These are phyloP conservation scores for Exocentrus adspersus DNA, from an alignment of 2,888 invertebrate genomes.

Conservation along the genomic window DNA sequence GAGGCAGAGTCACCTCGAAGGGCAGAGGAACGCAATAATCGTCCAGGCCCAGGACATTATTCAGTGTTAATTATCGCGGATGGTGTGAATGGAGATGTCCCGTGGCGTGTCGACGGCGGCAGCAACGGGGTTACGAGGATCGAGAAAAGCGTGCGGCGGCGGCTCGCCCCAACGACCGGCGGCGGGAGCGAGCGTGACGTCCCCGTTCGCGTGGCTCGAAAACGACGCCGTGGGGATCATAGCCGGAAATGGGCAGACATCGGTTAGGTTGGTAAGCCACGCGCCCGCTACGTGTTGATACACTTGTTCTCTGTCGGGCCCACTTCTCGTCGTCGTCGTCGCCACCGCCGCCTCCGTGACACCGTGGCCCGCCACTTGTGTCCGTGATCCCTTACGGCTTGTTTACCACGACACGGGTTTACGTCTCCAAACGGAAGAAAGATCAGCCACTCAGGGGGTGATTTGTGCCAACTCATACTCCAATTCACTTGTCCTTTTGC, in stretches of 20 bases:
- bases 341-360: slow-evolving; percentile 31
- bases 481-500: neutral
- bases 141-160: slow-evolving; percentile 38
- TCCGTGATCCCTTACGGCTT: slow-evolving; percentile 57
- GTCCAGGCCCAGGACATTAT: slow-evolving; percentile 25
- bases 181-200: slow-evolving; percentile 55
- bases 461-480: slow-evolving; percentile 36
- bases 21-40: slow-evolving; percentile 12
- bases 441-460: slow-evolving; percentile 42
- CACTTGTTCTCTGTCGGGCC: slow-evolving; percentile 50
- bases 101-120: slow-evolving; percentile 44
- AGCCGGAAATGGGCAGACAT: slow-evolving; percentile 60
- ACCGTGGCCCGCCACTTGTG: slow-evolving; percentile 43
- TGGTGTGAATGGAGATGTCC: slow-evolving; percentile 57
- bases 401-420: slow-evolving; percentile 50
- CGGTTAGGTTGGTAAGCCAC: slow-evolving; percentile 59
- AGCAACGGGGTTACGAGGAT: slow-evolving; percentile 33
- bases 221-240: slow-evolving; percentile 56
- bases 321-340: slow-evolving; percentile 35
- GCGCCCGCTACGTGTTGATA: slow-evolving; percentile 60
- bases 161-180: slow-evolving; percentile 46
- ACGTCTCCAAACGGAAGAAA: slow-evolving; percentile 31
- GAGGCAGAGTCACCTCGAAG: neutral
- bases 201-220: slow-evolving; percentile 57
- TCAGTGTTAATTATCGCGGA: slow-evolving; percentile 38